phyloP scores from a whole-genome alignment of 1,140 invertebrate genomes.

The Forficula auricularia region DNA sequence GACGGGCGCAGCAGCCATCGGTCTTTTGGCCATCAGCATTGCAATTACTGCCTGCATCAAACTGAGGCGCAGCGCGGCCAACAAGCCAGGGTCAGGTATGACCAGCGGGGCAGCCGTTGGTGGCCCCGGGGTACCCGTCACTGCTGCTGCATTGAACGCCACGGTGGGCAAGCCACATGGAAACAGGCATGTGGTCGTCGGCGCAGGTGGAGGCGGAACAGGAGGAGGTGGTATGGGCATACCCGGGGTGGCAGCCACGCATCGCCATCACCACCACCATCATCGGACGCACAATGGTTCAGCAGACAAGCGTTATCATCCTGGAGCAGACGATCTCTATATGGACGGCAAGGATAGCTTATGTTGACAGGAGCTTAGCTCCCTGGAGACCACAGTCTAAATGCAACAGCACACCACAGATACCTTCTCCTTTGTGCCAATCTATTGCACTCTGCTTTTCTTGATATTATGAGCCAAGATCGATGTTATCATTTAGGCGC shows the following conservation, averaged over 20 bases:
- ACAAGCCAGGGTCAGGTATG: too few relatives aligned
- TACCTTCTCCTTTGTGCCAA: too few relatives aligned
- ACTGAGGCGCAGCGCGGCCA: conserved; percentile 36
- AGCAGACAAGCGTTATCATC: conserved; percentile 14
- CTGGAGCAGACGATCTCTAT: conserved; percentile 30
- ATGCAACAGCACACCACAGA: too few relatives aligned
- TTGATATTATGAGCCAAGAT: too few relatives aligned
- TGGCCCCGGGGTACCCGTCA: too few relatives aligned
- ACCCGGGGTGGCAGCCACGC: conserved; percentile 18
- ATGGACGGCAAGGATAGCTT: conserved; percentile 49
- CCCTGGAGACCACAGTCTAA: conserved; percentile 44
- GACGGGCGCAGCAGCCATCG: conserved; percentile 35
- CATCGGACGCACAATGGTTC: conserved; percentile 25
- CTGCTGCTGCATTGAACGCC: not conserved
- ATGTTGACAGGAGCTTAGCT: conserved; percentile 48
- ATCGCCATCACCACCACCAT: conserved; percentile 30
- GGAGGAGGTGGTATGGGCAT: conserved; percentile 17
- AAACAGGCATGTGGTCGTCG: too few relatives aligned
- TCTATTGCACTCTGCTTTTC: too few relatives aligned
- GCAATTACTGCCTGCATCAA: conserved; percentile 44
- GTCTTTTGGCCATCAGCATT: conserved; percentile 32
- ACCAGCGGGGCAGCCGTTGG: conserved; percentile 7
- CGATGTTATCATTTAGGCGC: too few relatives aligned
- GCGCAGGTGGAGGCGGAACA: conserved; percentile 15
- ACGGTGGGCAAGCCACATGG: not conserved